phyloP scores from a whole-genome alignment of 2,888 invertebrate species.

The Cantharis nigra region DNA sequence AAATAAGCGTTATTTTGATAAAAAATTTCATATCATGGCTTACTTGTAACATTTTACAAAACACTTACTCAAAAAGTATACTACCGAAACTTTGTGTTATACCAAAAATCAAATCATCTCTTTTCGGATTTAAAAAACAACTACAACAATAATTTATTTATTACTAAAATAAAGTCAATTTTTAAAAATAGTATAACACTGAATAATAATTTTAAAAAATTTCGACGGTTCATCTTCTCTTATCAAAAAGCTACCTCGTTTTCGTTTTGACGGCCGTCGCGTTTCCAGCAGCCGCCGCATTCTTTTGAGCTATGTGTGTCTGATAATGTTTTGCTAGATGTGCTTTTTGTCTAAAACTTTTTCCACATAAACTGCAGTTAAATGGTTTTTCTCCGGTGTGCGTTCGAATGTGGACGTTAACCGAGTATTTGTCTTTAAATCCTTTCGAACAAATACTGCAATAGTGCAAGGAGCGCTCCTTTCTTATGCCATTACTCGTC shows the following conservation, averaged over 20 bases:
- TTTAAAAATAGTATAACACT: not conserved
- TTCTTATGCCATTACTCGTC: constrained; percentile 74
- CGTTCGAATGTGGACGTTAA: constrained; percentile 96
- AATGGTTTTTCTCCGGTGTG: constrained; percentile 99
- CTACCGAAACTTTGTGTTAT: not conserved
- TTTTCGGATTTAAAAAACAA: not conserved
- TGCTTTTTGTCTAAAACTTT: constrained; percentile 90
- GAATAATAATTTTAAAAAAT: not conserved
- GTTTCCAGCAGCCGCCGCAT: constrained; percentile 67
- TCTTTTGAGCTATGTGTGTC: constrained; percentile 88
- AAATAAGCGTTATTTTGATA: not conserved
- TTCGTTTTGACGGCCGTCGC: constrained; percentile 53
- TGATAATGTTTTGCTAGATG: constrained; percentile 92
- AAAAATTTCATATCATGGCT: not conserved
- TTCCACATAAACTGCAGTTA: constrained; percentile 90
- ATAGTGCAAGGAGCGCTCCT: constrained; percentile 87
- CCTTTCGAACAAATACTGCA: constrained; percentile 93
- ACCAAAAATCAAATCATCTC: not conserved
- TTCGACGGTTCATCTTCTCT: not conserved
- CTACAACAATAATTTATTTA: not conserved
- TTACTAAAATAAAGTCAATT: not conserved
- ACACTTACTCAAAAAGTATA: not conserved
- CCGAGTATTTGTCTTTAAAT: constrained; percentile 95
- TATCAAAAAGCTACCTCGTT: constrained; percentile 55
- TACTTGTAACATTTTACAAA: not conserved